These are phyloP conservation scores for Rafetus swinhoei DNA, from an alignment of 2,113 vertebrate genomes.

Conservation along the genomic window DNA sequence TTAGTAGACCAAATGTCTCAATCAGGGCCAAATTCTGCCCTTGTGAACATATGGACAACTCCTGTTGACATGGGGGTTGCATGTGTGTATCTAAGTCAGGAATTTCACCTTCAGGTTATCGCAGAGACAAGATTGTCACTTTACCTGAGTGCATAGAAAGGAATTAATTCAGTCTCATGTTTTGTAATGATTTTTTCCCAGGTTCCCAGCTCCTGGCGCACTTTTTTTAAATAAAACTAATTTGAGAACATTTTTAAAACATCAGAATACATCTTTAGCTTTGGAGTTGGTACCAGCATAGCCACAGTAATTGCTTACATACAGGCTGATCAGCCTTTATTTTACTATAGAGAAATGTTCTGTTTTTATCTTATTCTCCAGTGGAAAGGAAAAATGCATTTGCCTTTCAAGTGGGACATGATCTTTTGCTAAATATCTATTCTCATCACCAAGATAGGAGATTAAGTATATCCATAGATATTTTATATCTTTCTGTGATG, in stretches of 20 bases:
- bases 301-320: accelerated
- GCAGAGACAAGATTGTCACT: background rate
- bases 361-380: background rate
- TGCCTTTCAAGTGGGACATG: background rate
- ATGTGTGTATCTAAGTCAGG: background rate
- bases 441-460: background rate
- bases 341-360: background rate
- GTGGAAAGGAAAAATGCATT: background rate
- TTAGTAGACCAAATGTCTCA: constrained; percentile 33
- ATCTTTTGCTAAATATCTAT: background rate
- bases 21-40: background rate
- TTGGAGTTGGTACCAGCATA: background rate
- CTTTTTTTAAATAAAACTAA: background rate
- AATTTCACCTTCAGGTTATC: constrained; percentile 1
- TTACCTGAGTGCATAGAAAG: background rate
- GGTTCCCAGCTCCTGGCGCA: background rate
- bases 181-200: background rate
- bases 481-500: background rate
- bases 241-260: accelerated
- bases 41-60: background rate
- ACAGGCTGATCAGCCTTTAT: background rate
- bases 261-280: background rate
- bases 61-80: background rate
- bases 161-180: background rate
- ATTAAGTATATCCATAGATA: background rate